Evolutionary conservation across 2,113 vertebrate genomes (phyloP).

Genomic region (Nothobranchius kuhntae): DNA sequence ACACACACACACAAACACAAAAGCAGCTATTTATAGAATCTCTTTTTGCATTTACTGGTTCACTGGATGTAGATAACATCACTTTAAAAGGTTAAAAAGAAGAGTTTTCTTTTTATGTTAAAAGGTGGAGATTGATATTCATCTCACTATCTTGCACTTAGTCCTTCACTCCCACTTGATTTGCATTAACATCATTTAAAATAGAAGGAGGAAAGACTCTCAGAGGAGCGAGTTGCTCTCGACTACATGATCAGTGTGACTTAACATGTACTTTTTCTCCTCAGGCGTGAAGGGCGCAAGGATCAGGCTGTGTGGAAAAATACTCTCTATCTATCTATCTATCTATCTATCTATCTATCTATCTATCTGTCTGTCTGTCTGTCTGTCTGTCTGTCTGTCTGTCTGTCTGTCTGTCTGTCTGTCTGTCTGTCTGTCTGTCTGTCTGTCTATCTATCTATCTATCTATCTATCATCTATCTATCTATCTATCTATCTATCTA

Average conservation of each 20-base stretch:
- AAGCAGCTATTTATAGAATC: no score
- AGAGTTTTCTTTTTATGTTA: slow-evolving; percentile 23
- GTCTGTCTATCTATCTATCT: no score
- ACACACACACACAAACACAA: no score
- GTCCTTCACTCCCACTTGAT: slow-evolving; percentile 51
- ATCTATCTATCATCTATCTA: no score
- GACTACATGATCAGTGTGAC: slow-evolving; percentile 57
- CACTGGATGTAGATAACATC: slow-evolving; percentile 20
- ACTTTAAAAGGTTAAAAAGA: slow-evolving; percentile 7
- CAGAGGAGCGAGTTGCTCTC: slow-evolving; percentile 43
- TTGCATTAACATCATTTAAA: slow-evolving; percentile 70
- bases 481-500: no score
- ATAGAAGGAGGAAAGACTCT: slow-evolving; percentile 47
- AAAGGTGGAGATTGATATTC: slow-evolving; percentile 64
- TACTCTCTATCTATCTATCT: slow-evolving; percentile 1
- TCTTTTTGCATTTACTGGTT: slow-evolving; percentile 2
- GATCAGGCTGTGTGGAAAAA: slow-evolving; percentile 45
- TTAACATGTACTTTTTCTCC: slow-evolving; percentile 56
- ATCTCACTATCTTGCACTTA: slow-evolving; percentile 57
- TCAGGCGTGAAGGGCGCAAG: slow-evolving; percentile 57
- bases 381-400: no score
- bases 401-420: no score
- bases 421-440: no score
- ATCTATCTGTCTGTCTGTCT: no score
- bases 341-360: no score